These are phyloP conservation scores for Carpatolechia fugitivella DNA, from an alignment of 2,888 invertebrate genomes.

Conservation along the genomic window DNA sequence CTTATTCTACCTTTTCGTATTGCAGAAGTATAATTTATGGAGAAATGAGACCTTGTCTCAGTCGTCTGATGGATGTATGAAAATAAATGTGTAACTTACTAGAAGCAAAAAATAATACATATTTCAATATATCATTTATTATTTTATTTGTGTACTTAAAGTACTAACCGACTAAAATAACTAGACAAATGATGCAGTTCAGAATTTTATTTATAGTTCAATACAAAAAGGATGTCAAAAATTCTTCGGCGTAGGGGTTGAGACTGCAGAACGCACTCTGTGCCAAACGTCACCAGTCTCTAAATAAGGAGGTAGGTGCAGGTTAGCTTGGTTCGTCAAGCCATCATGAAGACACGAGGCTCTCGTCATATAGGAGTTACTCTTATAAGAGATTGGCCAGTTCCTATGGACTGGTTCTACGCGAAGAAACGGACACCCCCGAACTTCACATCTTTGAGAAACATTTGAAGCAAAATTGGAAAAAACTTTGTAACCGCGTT, in stretches of 20 bases:
- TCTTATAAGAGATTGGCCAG: constrained; percentile 36
- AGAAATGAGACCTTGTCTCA: no score
- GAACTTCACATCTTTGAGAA: neutral
- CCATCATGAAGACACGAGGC: neutral
- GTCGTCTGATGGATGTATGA: no score
- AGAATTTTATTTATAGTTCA: no score
- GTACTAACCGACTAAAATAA: no score
- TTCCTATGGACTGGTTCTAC: constrained; percentile 57
- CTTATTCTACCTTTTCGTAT: no score
- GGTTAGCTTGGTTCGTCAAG: constrained; percentile 34
- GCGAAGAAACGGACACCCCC: constrained; percentile 70
- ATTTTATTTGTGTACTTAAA: no score
- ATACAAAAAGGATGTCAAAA: constrained; percentile 61
- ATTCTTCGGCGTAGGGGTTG: constrained; percentile 56
- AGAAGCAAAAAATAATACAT: no score
- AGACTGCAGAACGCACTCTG: constrained; percentile 58
- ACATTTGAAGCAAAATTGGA: constrained; percentile 31
- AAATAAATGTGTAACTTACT: no score
- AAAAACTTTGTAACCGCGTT: constrained; percentile 56
- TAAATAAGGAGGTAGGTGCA: constrained; percentile 54
- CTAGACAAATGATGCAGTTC: no score
- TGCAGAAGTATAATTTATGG: no score
- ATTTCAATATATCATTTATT: no score
- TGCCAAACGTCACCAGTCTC: constrained; percentile 55
- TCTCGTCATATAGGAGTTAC: neutral